Evolutionary conservation across 2,113 vertebrate species (phyloP), one percentile per base, ranked within the genome.

Genomic region (Catharus fuscescens): DNA sequence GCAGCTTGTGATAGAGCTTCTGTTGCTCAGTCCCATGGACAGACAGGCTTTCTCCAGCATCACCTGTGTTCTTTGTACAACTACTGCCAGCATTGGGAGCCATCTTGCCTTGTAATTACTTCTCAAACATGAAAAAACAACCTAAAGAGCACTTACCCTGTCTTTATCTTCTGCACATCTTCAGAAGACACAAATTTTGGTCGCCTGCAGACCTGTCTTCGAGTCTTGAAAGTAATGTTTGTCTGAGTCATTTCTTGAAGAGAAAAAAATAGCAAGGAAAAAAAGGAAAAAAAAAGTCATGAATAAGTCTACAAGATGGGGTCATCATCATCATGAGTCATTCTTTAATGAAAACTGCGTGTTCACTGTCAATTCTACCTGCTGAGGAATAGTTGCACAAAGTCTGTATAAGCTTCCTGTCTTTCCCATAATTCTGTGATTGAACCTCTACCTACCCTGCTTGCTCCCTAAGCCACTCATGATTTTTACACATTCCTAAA

Each of bases 101-200:
- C 14, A 31, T 80, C 76, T 6, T 50, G 42, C 72, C 52, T 77
- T 84, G 26, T 4, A 61, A 73, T 62, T 80, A 76, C 67, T 66
- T 59, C 20, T 70, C 59, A 93, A 90, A 61, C 21, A 83, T 0
- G 12, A 83, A 62, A 73, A 24, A 86, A 25, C 21, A 84, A 28
- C 9, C 26, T 73, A 8, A 83, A 53, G 16, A 59, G 26, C 93
- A 56, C 48, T 88, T 90, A 98, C 97, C 97, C 90, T 52, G 92
- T 97, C 38, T 95, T 97, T 77, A 96, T 96, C 62, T 72, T 86
- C 64, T 98, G 97, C 88, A 99, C 98, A 3, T 99, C 98, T n/a
- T 98, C 95, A 52, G 95, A 84, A 57, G 99, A 99, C 62, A 99
- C 96, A 32, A 98, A 99, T 82, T 96, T 96, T 45, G 99, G 99